Percentiles rank a stretch among this genome's conserved stretches.
Evolutionary conservation across 1,140 invertebrate genomes (phyloP).

Genomic region (Paraescarpia echinospica): DNA sequence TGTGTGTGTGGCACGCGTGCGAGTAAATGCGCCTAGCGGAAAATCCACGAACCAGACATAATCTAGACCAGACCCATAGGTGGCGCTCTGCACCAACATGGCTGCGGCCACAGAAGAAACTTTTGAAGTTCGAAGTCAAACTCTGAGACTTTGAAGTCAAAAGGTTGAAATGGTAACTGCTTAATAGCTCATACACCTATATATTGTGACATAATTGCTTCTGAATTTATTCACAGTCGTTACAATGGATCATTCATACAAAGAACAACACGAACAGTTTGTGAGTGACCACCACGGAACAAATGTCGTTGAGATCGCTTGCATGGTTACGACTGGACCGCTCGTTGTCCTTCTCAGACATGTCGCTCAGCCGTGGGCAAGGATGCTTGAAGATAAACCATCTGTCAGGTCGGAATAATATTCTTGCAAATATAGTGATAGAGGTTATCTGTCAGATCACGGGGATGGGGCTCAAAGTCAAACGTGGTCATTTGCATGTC

Average conservation of each 20-base stretch:
- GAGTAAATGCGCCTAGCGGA: background rate
- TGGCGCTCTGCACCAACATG: background rate
- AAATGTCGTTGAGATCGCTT: slow-evolving; percentile 17
- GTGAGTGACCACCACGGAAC: slow-evolving; percentile 35
- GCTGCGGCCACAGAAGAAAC: background rate
- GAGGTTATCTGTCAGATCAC: background rate
- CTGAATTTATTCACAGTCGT: too few species aligned
- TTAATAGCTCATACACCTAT: background rate
- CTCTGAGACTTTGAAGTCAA: background rate
- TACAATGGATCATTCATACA: slow-evolving; percentile 33
- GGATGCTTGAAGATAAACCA: background rate
- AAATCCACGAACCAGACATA: background rate
- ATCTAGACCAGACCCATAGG: background rate
- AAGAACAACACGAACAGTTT: slow-evolving; percentile 46
- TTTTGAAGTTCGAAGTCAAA: background rate
- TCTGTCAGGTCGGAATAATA: background rate
- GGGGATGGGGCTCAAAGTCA: background rate
- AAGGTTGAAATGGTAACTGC: background rate
- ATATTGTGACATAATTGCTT: background rate
- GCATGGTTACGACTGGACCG: slow-evolving; percentile 18
- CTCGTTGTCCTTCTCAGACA: slow-evolving; percentile 27
- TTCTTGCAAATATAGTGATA: background rate
- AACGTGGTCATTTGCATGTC: too few species aligned
- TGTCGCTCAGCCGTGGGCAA: slow-evolving; percentile 17
- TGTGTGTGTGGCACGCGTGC: background rate